Conservation (phyloP, 2,797 vertebrate genomes). For the Gallinago solitaria region DNA sequence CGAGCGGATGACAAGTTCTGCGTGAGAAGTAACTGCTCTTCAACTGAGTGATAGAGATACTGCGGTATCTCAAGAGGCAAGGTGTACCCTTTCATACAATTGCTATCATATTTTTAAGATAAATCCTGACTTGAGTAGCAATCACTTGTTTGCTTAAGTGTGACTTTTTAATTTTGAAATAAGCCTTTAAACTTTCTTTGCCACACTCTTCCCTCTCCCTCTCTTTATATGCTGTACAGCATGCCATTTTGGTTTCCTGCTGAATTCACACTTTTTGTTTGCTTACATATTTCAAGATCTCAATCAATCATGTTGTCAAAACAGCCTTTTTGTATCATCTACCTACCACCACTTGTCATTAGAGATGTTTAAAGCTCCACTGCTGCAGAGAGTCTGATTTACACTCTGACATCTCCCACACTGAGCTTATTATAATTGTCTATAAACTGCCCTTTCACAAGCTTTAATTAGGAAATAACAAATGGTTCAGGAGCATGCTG, state of each 20-base stretch:
- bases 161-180: background rate
- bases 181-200: background rate
- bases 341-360: constrained; percentile 53
- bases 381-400: constrained; percentile 51
- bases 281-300: constrained; percentile 37
- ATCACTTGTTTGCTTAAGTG: background rate
- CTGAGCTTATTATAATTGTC: constrained; percentile 65
- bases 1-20: fast-evolving
- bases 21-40: background rate
- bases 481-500: constrained; percentile 30
- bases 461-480: constrained; percentile 66
- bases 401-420: constrained; percentile 42
- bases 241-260: constrained; percentile 15
- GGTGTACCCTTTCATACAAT: background rate
- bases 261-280: constrained; percentile 56
- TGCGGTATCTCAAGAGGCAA: background rate
- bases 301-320: constrained; percentile 70
- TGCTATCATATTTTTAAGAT: background rate
- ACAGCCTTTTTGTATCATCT: constrained; percentile 61
- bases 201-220: background rate
- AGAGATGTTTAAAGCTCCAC: constrained; percentile 51
- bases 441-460: constrained; percentile 53
- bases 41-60: fast-evolving
- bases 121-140: background rate
- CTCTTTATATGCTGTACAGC: background rate